Evolutionary conservation across 37 sponge, comb jelly and placozoan species (phyloP).

Genomic region (Axinella damicornis): DNA sequence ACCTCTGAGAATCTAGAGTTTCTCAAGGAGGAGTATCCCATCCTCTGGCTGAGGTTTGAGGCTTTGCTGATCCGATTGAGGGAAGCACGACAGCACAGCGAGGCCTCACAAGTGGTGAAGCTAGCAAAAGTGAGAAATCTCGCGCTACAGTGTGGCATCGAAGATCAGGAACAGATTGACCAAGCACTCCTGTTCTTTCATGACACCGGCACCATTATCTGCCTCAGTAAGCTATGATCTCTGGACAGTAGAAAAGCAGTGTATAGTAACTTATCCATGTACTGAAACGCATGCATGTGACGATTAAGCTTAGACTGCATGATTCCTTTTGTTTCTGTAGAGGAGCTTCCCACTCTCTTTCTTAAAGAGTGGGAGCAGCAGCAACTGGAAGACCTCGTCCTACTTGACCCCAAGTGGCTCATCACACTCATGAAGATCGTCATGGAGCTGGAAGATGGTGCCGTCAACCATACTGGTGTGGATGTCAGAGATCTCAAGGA

Average conservation of each 20-base stretch:
- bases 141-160: too few relatives aligned
- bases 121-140: too few relatives aligned
- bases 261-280: background rate
- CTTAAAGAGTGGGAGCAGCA: slow-evolving; percentile 33
- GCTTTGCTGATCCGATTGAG: background rate
- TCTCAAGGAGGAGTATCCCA: slow-evolving; percentile 23
- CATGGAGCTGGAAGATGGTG: slow-evolving; percentile 12
- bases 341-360: slow-evolving; percentile 24
- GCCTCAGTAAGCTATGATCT: background rate
- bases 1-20: background rate
- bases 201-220: slow-evolving; percentile 42
- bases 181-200: slow-evolving; percentile 52
- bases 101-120: too few relatives aligned
- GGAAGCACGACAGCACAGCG: too few relatives aligned
- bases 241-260: background rate
- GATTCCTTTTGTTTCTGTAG: slow-evolving; percentile 6
- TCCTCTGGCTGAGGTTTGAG: slow-evolving; percentile 52
- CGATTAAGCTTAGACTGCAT: too few relatives aligned
- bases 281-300: too few relatives aligned
- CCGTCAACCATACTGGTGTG: background rate
- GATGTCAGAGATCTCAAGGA: background rate
- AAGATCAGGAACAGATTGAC: too few relatives aligned
- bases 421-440: slow-evolving; percentile 63
- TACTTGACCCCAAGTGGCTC: slow-evolving; percentile 56
- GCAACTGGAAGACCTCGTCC: slow-evolving; percentile 28